Evolutionary conservation across 2,888 invertebrate genomes (phyloP), one percentile per base, ranked within the genome.

Genomic region (Papilio elwesi): DNA sequence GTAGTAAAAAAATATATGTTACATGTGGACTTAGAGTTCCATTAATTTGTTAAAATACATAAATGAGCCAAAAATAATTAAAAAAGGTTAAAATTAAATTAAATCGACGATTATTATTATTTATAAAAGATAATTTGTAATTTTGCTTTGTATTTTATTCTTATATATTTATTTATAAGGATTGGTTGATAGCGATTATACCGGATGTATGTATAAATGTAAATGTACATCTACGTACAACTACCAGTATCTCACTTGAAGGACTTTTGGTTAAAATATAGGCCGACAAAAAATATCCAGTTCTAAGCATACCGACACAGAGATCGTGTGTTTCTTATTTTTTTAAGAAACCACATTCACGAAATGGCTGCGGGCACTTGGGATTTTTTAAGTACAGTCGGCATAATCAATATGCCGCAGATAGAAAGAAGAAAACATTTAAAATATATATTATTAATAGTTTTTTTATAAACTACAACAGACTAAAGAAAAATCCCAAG

Each of bases 361-460:
- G 84, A 86, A 84, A 87, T 85, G 82, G 85, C 90, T 82, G 81
- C 83, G 63, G 87, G 90, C 86, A 79, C 78, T 80, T 74, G 78
- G 76, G 76, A 79, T 78, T 78, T 80, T 78, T 71, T 76, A 78
- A 76, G 86, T 86, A 74, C 38, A 11, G 68, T 63, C 36, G 26
- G 66, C 26, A 67, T 47, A 63, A 10, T 26, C 15, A 49, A n/a
- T 6, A 26, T 9, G 43, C 55, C 6, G 11, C 12, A 49, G 6
- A 26, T 36, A 12, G 10, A 43, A n/a, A 43, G 36, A 62, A 13
- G n/a, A 36, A 62, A 6, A 0, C 13, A 12, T 38, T 15, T 55
- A 26, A 55, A 10, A n/a, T 1, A 26, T 26, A 26, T 26, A 26
- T 26, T 26, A 26, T 26, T 26, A 26, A 26, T 26, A 2, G 26